Percentiles rank a stretch among this genome's conserved stretches.
Evolutionary conservation across 2,113 vertebrate species (phyloP).

Genomic region (Orientallactaga bullata): DNA sequence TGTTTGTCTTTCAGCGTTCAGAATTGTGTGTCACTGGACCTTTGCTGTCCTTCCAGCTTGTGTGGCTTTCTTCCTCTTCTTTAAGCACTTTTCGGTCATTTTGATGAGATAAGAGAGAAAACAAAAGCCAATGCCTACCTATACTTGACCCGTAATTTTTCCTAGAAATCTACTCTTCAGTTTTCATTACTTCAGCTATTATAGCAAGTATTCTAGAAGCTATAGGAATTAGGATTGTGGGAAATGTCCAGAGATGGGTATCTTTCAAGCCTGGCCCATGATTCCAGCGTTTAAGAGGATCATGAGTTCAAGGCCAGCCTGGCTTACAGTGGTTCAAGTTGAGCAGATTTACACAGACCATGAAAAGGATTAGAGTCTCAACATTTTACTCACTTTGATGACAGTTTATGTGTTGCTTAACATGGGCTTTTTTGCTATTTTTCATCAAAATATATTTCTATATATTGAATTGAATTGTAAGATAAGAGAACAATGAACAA

Average conservation of each 20-base stretch:
- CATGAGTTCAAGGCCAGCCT: not conserved
- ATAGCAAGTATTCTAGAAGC: not conserved
- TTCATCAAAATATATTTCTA: not conserved
- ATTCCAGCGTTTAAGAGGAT: not conserved
- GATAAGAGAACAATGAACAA: not conserved
- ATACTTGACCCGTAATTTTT: not conserved
- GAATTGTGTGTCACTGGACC: not conserved
- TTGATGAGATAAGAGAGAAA: not conserved
- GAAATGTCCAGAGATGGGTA: not conserved
- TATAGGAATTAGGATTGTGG: not conserved
- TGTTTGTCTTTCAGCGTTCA: not conserved
- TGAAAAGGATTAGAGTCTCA: not conserved
- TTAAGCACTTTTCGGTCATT: not conserved
- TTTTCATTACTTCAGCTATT: slow-evolving; percentile 45
- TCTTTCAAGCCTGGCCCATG: not conserved
- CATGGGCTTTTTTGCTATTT: not conserved
- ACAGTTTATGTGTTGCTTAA: not conserved
- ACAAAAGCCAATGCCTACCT: not conserved
- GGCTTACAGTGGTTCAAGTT: not conserved
- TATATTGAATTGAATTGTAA: not conserved
- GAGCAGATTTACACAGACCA: not conserved
- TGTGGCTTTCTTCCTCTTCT: not conserved
- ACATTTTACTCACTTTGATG: slow-evolving; percentile 26
- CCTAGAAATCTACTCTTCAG: not conserved
- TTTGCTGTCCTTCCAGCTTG: not conserved